Base-by-base conservation (phyloP, 2,797 vertebrate genomes). In the Carapus acus region DNA sequence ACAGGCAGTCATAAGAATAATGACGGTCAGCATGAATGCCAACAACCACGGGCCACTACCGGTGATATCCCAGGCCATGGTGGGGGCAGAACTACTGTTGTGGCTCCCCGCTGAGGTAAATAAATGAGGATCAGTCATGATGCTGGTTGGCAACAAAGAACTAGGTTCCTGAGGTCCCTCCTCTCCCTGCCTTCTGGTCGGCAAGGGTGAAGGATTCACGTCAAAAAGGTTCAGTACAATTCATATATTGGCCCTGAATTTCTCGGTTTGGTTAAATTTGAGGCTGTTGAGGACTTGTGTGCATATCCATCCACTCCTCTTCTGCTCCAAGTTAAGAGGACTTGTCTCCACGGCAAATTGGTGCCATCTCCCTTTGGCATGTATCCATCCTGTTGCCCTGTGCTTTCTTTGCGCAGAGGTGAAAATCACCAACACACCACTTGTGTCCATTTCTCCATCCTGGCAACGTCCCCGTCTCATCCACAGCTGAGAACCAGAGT, bases 41-140 rank as follows among this genome's bases (percentile, higher is more conserved):
- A 94, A 83, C 58, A 93, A 67, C 95, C 94, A 97, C 0, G 80
- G 84, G 33, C 89, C 88, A 8, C 86, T 93, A 67, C 91, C 91
- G 1, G 55, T 77, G 59, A 87, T 65, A 70, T 79, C 85, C 86
- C 90, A 89, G 73, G 59, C 82, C 24, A 62, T 85, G 69, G 58
- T 83, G 40, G 50, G 16, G 23, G 73, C 37, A 15, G 55, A 54
- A 54, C 74, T 87, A 69, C 67, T 60, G 58, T 85, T 88, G 68
- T 64, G 64, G 78, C 67, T 76, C 48, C 74, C 80, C 15, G 61
- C 44, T 1, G 58, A 75, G 37, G 54, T 65, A 16, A 81, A 59
- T 44, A 61, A 51, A 50, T 71, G 70, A 48, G 77, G 76, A 72
- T 83, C 82, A 6, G 73, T 62, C 87, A 89, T 88, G 50, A 48